Base-by-base conservation (phyloP, 2,113 vertebrate species). In the Neomonachus schauinslandi region DNA sequence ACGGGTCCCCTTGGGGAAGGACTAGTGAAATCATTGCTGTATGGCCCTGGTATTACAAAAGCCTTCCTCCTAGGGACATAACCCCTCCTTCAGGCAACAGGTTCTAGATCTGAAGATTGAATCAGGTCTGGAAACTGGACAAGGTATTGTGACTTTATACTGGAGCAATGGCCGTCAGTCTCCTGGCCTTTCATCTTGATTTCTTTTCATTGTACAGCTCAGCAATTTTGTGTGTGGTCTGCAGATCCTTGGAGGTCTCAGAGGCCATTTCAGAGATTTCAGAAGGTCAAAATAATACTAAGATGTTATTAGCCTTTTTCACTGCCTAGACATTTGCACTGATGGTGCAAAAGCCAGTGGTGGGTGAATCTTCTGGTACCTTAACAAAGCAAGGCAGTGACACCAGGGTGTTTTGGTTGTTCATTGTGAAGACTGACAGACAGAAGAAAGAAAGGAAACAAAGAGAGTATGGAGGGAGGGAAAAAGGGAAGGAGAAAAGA, bases 151-250 rank as follows among this genome's bases (percentile, higher is more conserved):
- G 61, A 90, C 16, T 95, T 95, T 92, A 53, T 53, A 89, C 39
- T 42, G 22, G 79, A 87, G 19, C 26, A 74, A 55, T 4, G 53
- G n/a, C 84, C 67, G n/a, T 55, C 76, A 74, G 16, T 12, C 61
- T 91, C 92, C 51, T 90, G 67, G 16, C 12, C 69, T 79, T 90
- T 94, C 33, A 53, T 76, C 24, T 85, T 55, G n/a, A 57, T 79
- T 93, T 92, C 24, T 91, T 94, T 91, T 93, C 19, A 57, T 57
- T 77, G 39, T 86, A 53, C 6, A 91, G 12, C 72, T 95, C 72
- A 83, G 31, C 21, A 63, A 59, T 79, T 86, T 84, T 94, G 19
- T 31, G 18, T 85, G 59, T 67, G 18, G 15, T 69, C 49, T 89
- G 21, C 11, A 65, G 57, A 89, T 31, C 2, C n/a, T 69, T 71